These are phyloP conservation scores for Leptosomus discolor DNA, from an alignment of 2,113 vertebrate genomes.

Conservation along the genomic window DNA sequence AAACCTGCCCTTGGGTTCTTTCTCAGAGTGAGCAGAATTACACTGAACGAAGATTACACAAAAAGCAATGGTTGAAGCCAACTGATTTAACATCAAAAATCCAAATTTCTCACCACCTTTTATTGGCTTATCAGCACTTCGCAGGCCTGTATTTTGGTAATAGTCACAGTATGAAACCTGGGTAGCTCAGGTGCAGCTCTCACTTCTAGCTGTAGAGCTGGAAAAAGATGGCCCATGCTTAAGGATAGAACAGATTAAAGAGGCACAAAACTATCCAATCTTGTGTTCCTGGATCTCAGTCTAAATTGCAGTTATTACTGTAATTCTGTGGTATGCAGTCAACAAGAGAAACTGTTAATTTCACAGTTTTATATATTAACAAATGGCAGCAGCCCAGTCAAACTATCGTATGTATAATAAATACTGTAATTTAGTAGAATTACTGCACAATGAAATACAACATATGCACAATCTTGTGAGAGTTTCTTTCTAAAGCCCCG, in stretches of 20 bases:
- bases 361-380: background rate
- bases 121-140: background rate
- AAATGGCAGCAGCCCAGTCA: background rate
- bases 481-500: background rate
- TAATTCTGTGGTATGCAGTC: background rate
- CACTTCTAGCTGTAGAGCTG: background rate
- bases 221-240: background rate
- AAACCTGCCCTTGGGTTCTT: background rate
- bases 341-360: background rate
- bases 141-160: background rate
- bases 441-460: background rate
- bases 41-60: background rate
- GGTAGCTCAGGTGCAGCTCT: background rate
- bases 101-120: background rate
- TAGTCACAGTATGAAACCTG: background rate
- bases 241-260: background rate
- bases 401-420: background rate
- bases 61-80: background rate
- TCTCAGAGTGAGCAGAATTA: background rate
- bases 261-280: background rate
- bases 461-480: background rate
- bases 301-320: background rate
- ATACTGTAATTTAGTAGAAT: background rate
- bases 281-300: background rate
- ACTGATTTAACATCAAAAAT: background rate